Evolutionary conservation across 35 echinoderm and acorn worm genomes (phyloP).

Genomic region (Apostichopus parvimensis): DNA sequence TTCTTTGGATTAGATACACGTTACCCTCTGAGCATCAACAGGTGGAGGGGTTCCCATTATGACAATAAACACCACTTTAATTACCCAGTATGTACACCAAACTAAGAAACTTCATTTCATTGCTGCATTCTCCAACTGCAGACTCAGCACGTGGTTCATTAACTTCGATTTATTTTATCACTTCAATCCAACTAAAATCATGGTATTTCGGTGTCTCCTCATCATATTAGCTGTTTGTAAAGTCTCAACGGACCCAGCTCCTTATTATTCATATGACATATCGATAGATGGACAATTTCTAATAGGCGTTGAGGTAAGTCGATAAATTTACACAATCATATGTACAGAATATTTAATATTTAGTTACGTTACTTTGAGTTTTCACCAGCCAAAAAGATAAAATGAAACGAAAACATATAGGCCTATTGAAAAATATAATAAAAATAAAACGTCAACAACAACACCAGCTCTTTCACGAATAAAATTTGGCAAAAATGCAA

Average conservation of each 20-base stretch:
- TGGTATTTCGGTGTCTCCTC: neutral
- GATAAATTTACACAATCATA: neutral
- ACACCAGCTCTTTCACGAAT: neutral
- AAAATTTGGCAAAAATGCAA: neutral
- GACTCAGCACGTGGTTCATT: neutral
- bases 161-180: neutral
- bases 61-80: neutral
- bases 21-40: neutral
- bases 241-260: neutral
- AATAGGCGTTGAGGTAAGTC: neutral
- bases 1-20: neutral
- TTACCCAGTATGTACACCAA: neutral
- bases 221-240: neutral
- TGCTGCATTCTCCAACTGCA: neutral
- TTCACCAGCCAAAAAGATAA: neutral
- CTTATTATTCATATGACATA: neutral
- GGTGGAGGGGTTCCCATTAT: neutral
- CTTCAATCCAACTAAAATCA: neutral
- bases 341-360: neutral
- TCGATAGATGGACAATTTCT: neutral
- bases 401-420: neutral
- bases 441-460: neutral
- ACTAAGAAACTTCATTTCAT: neutral
- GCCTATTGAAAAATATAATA: neutral
- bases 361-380: neutral